Base-by-base conservation (phyloP, 2,113 vertebrate genomes). In the Podilymbus podiceps region DNA sequence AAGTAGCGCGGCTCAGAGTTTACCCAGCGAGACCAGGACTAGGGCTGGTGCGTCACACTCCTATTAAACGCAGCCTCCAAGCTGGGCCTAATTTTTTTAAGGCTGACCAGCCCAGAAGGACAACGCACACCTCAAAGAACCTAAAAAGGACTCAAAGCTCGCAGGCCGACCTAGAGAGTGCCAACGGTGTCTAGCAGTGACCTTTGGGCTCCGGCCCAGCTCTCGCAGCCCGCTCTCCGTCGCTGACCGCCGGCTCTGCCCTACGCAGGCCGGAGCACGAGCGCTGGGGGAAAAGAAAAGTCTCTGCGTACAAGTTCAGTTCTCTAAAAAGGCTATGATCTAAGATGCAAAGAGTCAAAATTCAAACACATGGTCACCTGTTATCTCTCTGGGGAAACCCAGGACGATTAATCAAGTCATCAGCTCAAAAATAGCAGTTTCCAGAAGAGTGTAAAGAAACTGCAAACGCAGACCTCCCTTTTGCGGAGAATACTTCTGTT, bases 131-230 rank as follows among this genome's bases (percentile, higher is more conserved):
- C 12, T 22, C 17, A 18, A 44, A 66, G 38, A 44, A 59, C 17
- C 52, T 23, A 9, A 22, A 38, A 52, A 46, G 30, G 44, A 15
- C 25, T 11, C 12, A 4, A 6, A 52, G 33, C 27, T n/a, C 13
- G 11, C 15, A 33, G 68, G 46, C 12, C 28, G 38, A 55, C 15
- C 27, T 15, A 25, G 19, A 14, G 50, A n/a, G 11, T 15, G 40
- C 47, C 58, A 40, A 8, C 0, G 20, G 55, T 11, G 4, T 8
- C 19, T 15, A 15, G 42, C 9, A 40, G 42, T 0, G n/a, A 67
- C 15, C 62, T 17, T 8, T 4, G 16, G 24, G 53, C 27, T 40
- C 9, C 0, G 10, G 44, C 15, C 9, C 0, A 8, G 35, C 40
- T 69, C 28, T 16, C 33, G 11, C 71, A 40, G 35, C 58, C 52